phyloP scores from a whole-genome alignment of 2,888 invertebrate genomes.

The Sialis fuliginosa region DNA sequence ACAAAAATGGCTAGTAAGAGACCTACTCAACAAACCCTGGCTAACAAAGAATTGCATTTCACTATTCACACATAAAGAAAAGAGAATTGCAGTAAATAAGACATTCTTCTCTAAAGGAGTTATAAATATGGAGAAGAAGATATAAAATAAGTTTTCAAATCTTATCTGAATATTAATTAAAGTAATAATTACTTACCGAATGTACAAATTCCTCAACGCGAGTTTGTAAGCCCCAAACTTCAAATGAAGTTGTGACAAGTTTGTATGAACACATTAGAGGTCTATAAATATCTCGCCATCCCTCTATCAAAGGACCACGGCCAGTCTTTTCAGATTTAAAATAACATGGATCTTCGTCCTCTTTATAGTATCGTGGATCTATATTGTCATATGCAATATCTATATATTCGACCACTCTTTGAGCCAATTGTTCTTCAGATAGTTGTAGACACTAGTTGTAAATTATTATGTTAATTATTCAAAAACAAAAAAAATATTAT shows the following conservation, averaged over 20 bases:
- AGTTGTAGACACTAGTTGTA: slow-evolving; percentile 52
- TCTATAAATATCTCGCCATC: slow-evolving; percentile 54
- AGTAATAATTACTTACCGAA: slow-evolving; percentile 31
- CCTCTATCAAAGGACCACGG: slow-evolving; percentile 68
- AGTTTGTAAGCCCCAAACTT: slow-evolving; percentile 85
- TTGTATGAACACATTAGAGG: slow-evolving; percentile 94
- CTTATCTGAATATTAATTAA: background rate
- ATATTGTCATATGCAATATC: slow-evolving; percentile 83
- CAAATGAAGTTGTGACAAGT: slow-evolving; percentile 68
- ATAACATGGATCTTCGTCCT: slow-evolving; percentile 71
- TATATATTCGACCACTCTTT: slow-evolving; percentile 56
- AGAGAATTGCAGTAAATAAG: no score
- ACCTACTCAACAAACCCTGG: no score
- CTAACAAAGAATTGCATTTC: no score
- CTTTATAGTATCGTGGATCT: slow-evolving; percentile 73
- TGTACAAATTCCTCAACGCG: slow-evolving; percentile 79
- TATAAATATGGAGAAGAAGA: no score
- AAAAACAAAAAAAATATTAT: background rate
- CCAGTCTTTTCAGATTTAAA: slow-evolving; percentile 69
- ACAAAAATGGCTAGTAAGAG: no score
- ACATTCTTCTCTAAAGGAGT: no score
- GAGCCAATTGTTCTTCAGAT: slow-evolving; percentile 50
- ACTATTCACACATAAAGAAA: no score
- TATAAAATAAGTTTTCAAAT: no score
- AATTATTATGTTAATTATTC: slow-evolving; percentile 2